These are phyloP conservation scores for Staurois parvus DNA, from an alignment of 2,797 vertebrate genomes.

Conservation along the genomic window DNA sequence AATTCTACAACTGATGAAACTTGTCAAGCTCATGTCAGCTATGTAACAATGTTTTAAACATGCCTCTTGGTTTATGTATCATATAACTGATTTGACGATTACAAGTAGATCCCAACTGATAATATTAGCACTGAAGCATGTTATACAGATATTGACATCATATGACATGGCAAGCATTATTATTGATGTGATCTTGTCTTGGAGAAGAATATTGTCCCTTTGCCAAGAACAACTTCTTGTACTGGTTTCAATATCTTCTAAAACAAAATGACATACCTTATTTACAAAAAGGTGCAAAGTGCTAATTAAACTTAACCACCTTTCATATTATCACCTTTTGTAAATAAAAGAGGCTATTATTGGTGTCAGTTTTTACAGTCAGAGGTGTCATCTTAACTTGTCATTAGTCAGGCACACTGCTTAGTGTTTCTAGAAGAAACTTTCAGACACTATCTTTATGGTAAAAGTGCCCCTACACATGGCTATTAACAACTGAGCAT, in stretches of 20 bases:
- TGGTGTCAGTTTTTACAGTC: conserved; percentile 43
- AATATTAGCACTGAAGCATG: background rate
- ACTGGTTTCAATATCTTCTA: conserved; percentile 7
- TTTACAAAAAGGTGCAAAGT: conserved; percentile 40
- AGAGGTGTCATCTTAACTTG: conserved; percentile 48
- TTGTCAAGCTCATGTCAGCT: background rate
- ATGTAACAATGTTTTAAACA: background rate
- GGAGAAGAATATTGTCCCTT: background rate
- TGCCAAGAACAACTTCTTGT: background rate
- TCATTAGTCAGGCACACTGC: background rate
- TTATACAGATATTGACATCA: background rate
- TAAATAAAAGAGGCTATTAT: conserved; percentile 26
- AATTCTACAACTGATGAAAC: background rate
- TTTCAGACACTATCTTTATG: background rate
- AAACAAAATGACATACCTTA: conserved; percentile 8
- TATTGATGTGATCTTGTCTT: background rate
- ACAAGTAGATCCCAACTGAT: background rate
- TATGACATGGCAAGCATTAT: background rate
- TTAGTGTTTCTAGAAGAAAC: background rate
- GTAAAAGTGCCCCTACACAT: background rate
- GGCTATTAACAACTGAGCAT: background rate
- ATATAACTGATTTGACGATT: background rate
- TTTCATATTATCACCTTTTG: conserved; percentile 28
- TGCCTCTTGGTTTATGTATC: background rate
- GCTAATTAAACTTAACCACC: conserved; percentile 35